Conservation (phyloP, 2,797 vertebrate species). For the Periophthalmus magnuspinnatus region DNA sequence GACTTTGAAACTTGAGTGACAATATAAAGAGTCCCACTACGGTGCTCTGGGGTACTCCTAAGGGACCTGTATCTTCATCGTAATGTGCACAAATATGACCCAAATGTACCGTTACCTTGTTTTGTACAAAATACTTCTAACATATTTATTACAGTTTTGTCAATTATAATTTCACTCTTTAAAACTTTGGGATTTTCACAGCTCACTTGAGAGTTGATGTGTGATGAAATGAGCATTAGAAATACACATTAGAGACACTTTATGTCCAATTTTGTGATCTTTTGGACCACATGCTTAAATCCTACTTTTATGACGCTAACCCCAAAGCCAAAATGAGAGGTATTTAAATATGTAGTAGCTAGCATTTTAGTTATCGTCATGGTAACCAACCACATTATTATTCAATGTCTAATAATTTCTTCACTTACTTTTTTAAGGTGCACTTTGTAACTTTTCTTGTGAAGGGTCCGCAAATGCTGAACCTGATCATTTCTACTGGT, state of each 20-base stretch:
- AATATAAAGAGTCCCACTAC: not conserved
- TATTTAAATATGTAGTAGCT: not conserved
- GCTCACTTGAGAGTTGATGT: not conserved
- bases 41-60: not conserved
- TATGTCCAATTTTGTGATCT: not conserved
- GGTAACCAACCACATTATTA: no score
- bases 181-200: not conserved
- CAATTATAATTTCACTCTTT: not conserved
- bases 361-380: no score
- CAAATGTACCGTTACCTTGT: slow-evolving; percentile 5
- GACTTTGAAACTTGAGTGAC: not conserved
- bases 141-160: not conserved
- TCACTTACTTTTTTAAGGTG: no score
- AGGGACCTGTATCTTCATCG: not conserved
- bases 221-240: not conserved
- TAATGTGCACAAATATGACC: not conserved
- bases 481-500: no score
- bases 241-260: not conserved
- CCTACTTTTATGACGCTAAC: not conserved
- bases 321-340: not conserved
- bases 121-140: slow-evolving; percentile 1
- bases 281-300: not conserved
- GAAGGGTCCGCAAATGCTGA: no score
- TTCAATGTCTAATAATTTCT: no score
- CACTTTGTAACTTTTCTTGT: no score